These are phyloP conservation scores for Sterrhoptilus dennistouni DNA, from an alignment of 2,113 vertebrate species.

Conservation along the genomic window DNA sequence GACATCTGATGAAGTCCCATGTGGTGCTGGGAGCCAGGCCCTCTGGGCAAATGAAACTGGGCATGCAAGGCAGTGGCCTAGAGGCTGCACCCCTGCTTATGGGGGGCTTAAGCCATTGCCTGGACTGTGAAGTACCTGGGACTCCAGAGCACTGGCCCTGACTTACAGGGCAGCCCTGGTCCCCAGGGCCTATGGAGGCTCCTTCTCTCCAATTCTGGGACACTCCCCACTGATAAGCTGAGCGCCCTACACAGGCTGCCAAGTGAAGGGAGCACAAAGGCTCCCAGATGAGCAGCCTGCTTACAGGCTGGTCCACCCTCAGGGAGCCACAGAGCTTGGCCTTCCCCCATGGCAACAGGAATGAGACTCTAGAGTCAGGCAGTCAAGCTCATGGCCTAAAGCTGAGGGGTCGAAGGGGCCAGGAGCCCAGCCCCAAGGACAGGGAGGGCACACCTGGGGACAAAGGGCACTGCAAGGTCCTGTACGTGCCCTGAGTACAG, in stretches of 20 bases:
- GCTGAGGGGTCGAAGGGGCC: fast-evolving
- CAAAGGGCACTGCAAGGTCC: too few relatives aligned
- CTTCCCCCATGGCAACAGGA: too few relatives aligned
- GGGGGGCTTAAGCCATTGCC: background rate
- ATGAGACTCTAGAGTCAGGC: background rate
- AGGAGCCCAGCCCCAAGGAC: fast-evolving
- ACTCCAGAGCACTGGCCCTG: background rate
- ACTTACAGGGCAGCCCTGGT: background rate
- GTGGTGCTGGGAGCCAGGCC: background rate
- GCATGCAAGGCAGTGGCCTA: too few relatives aligned
- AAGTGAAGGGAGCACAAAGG: background rate
- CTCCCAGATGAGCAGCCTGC: background rate
- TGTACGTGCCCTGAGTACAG: fast-evolving
- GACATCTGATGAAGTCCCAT: fast-evolving
- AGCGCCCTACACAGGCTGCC: background rate
- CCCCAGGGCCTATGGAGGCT: background rate
- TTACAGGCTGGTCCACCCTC: background rate
- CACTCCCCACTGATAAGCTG: background rate
- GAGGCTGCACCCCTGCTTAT: background rate
- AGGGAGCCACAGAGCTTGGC: background rate
- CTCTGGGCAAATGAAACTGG: background rate
- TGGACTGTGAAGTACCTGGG: background rate
- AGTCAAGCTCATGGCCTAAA: too few relatives aligned
- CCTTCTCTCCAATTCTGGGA: background rate
- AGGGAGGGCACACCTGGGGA: background rate